phyloP scores from a whole-genome alignment of 2,888 invertebrate species.

The Leucophenga maculata region DNA sequence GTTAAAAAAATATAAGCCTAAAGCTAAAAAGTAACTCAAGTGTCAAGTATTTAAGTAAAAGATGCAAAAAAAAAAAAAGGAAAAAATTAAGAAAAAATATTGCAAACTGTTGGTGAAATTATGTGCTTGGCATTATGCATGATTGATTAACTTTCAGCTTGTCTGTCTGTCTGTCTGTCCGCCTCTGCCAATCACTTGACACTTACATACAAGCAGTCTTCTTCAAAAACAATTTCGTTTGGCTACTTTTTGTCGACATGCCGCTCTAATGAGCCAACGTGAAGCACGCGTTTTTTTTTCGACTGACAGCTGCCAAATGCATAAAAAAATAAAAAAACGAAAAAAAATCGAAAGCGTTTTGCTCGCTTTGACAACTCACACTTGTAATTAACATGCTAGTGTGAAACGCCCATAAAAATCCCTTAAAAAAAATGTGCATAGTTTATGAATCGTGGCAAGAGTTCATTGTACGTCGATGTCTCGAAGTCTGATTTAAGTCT shows the following conservation, averaged over 20 bases:
- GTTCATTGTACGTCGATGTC: slow-evolving; percentile 8
- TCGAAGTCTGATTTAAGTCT: too few species aligned
- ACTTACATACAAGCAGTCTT: slow-evolving; percentile 26
- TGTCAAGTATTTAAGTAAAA: too few species aligned
- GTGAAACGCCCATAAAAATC: slow-evolving; percentile 22
- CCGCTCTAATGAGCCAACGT: too few species aligned
- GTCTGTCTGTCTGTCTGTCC: background rate
- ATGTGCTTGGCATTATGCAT: background rate
- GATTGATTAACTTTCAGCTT: background rate
- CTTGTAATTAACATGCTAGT: slow-evolving; percentile 15
- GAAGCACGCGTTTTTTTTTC: too few species aligned
- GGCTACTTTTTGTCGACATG: too few species aligned
- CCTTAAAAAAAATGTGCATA: too few species aligned
- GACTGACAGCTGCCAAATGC: background rate
- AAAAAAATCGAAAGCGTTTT: slow-evolving; percentile 54
- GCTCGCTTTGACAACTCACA: slow-evolving; percentile 29
- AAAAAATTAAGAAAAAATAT: too few species aligned
- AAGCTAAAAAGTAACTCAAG: too few species aligned
- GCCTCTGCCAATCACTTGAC: slow-evolving; percentile 44
- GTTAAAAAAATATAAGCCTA: too few species aligned
- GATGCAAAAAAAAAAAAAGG: too few species aligned
- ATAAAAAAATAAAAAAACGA: background rate
- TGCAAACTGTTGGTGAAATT: too few species aligned
- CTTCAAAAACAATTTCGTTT: background rate
- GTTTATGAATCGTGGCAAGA: background rate